Evolutionary conservation across 2,888 invertebrate species (phyloP), one percentile per base, ranked within the genome.

Genomic region (Habrosyne pyritoides): DNA sequence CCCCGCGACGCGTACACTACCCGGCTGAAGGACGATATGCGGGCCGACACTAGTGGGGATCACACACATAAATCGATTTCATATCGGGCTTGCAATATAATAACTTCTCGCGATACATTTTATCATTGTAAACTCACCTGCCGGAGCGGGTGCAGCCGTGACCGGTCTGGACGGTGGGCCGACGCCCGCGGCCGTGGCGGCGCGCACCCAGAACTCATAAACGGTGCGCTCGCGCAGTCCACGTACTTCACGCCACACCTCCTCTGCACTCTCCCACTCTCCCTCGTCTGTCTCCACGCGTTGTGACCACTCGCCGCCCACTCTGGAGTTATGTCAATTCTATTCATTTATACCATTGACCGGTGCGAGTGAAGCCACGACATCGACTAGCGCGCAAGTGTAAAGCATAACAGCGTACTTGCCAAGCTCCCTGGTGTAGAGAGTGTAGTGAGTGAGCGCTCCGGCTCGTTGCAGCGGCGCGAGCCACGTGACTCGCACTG

Each of bases 131-230:
- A 50, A 62, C 69, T 48, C 30, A 84, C 81, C 74, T 89, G 94
- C 42, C 80, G 85, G 56, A 86, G 93, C 63, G 82, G 94, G 66
- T 84, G 68, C 93, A 71, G 94, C 94, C 18, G 93, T 89, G 52
- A 94, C 94, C 50, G 94, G 92, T 6, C 93, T 87, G 53, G 94
- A 94, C 47, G 94, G 84, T 55, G 94, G 93, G 0, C 95, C 94
- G 76, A 95, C 95, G 22, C 96, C 84, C 51, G 79, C 79, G 63
- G 96, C 95, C 12, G 95, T 71, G 42, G 73, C 71, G 66, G 95
- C 97, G 47, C 96, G 95, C 56, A 97, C 96, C 95, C 97, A 96
- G 86, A 97, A 96, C 86, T 96, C 96, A 85, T 97, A 97, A 64
- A 95, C 93, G 69, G 95, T 95, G 78, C 94, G 94, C 75, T 95